Base-by-base conservation (phyloP, 2,888 invertebrate genomes). In the Eupeodes latifasciatus region DNA sequence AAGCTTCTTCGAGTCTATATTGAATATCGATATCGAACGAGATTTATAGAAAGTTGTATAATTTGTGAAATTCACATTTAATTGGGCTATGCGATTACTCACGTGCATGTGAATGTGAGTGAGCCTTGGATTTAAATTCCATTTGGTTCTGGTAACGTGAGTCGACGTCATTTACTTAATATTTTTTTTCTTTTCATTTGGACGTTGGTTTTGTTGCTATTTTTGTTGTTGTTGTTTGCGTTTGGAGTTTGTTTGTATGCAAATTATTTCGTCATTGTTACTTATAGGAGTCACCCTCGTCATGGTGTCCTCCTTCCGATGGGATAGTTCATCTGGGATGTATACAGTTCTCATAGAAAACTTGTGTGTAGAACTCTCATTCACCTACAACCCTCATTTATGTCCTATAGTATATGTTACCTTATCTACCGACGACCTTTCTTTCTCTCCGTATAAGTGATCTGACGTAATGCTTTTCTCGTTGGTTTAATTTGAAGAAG, bases 391-490 rank as follows among this genome's bases (percentile, higher is more conserved):
- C 44, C 19, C 64, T 27, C 7, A 12, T 27, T 34, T 19, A 27
- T 27, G 27, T 27, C 27, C 27, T 27, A 27, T 27, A 27, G 27
- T 5, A 12, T 14, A 7, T 57, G 40, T 27, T 40, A 57, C n/a
- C 59, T 55, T 40, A 53, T 62, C 40, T 40, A 9, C 16, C 34
- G 11, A 47, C 19, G 49, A 61, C 69, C 34, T 71, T 51, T 27
- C 5, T 27, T 27, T 27, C 27, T 27, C 27, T 40, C 62, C 3
- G 44, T 67, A 74, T 78, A 74, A 67, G 77, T 69, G 77, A 81
- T 85, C 85, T 85, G 85, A 85, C 85, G 81, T 85, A 85, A 81
- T 81, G 81, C 77, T 40, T 40, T 7, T 5, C 77, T 81, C 11
- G 66, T 66, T 67, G 81, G 77, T 81, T 81, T 74, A 49, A 85